These are phyloP conservation scores for Oxyscelio sp. DNA, from an alignment of 2,888 invertebrate genomes.

Conservation along the genomic window DNA sequence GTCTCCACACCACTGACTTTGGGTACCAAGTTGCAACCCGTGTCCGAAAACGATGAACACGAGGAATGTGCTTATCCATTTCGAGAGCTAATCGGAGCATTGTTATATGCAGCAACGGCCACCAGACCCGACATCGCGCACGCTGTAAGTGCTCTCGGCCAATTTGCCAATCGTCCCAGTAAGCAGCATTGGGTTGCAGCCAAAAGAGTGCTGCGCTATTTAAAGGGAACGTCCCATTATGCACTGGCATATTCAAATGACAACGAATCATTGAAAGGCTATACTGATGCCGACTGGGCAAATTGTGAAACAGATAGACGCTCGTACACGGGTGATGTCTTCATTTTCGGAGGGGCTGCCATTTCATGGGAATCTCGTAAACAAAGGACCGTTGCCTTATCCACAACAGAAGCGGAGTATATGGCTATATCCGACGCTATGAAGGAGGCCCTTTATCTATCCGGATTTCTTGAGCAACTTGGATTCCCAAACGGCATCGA, in stretches of 20 bases:
- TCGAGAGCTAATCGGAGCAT: not conserved
- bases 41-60: not conserved
- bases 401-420: too few relatives aligned
- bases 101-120: not conserved
- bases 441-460: constrained; percentile 21
- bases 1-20: not conserved
- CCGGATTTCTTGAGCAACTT: constrained; percentile 1
- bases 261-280: constrained; percentile 54
- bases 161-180: not conserved
- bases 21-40: not conserved
- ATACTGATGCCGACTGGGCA: constrained; percentile 78
- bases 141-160: not conserved
- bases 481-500: not conserved
- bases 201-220: constrained; percentile 5
- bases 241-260: not conserved
- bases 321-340: constrained; percentile 64
- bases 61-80: not conserved
- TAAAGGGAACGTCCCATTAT: not conserved
- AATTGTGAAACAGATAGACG: constrained; percentile 55
- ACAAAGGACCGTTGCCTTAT: too few relatives aligned
- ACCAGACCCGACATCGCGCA: too few relatives aligned
- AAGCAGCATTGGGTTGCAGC: constrained; percentile 11
- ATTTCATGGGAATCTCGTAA: constrained; percentile 27
- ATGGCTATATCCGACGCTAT: constrained; percentile 6
- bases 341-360: constrained; percentile 17